Conservation (phyloP, 2,888 invertebrate genomes). For the Drosophila anomalata region DNA sequence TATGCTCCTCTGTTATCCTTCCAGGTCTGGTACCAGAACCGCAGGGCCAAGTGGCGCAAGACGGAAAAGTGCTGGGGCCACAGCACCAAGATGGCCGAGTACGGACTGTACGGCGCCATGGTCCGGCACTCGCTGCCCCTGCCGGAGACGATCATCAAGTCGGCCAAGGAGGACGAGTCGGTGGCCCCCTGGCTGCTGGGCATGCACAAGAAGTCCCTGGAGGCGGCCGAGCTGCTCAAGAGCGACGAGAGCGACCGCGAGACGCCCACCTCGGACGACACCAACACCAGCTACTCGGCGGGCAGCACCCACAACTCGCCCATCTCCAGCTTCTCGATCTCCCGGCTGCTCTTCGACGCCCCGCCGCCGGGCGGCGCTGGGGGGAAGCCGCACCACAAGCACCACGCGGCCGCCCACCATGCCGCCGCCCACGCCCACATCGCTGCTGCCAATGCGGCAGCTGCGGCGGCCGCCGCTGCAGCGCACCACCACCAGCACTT, state of each 20-base stretch:
- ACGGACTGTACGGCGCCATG: slow-evolving; percentile 99
- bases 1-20: slow-evolving; percentile 65
- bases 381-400: slow-evolving; percentile 32
- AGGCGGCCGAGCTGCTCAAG: slow-evolving; percentile 98
- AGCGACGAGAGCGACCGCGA: slow-evolving; percentile 89
- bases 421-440: slow-evolving; percentile 60
- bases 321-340: slow-evolving; percentile 83
- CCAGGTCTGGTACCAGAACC: slow-evolving; percentile 98
- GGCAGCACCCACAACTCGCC: slow-evolving; percentile 84
- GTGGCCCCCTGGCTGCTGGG: slow-evolving; percentile 99
- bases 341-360: slow-evolving; percentile 82
- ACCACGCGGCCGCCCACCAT: slow-evolving; percentile 5
- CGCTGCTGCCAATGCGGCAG: slow-evolving; percentile 59
- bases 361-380: slow-evolving; percentile 71
- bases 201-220: slow-evolving; percentile 97
- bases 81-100: slow-evolving; percentile 99
- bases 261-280: slow-evolving; percentile 86
- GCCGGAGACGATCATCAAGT: slow-evolving; percentile 99
- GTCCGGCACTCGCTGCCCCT: slow-evolving; percentile 99
- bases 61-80: slow-evolving; percentile 99
- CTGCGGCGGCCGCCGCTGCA: slow-evolving; percentile 49
- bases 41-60: slow-evolving; percentile 99
- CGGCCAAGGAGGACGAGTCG: slow-evolving; percentile 97
- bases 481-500: slow-evolving; percentile 48
- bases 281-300: slow-evolving; percentile 85